A percentile compares a stretch with the other conserved stretches of the same genome.
phyloP scores from a whole-genome alignment of 2,113 vertebrate species.

The Lanius collurio region DNA sequence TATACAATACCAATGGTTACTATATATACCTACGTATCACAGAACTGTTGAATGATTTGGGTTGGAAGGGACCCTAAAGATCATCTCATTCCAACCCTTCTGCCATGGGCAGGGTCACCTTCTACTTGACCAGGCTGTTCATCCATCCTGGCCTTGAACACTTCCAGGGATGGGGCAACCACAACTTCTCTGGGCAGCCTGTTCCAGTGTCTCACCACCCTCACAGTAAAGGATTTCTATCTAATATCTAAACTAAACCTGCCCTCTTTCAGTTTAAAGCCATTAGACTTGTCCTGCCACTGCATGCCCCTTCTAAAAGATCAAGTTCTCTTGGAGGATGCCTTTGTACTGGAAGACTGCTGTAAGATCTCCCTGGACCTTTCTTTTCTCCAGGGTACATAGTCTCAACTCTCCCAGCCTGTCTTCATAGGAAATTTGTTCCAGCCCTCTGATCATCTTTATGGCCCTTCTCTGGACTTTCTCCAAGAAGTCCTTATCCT shows the following conservation, averaged over 20 bases:
- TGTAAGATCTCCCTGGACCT: neutral
- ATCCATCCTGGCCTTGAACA: neutral
- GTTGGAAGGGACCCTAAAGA: neutral
- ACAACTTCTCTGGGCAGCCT: neutral
- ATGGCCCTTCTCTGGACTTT: neutral
- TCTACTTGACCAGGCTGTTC: neutral
- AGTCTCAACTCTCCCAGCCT: neutral
- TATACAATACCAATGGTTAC: neutral
- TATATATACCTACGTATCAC: neutral
- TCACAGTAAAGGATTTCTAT: neutral
- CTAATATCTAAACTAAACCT: neutral
- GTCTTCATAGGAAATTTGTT: neutral
- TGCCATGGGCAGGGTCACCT: neutral
- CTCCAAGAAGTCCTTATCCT: neutral
- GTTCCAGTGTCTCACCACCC: neutral
- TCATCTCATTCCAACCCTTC: neutral
- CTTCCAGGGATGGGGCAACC: neutral
- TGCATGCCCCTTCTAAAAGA: neutral
- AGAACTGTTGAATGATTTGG: neutral
- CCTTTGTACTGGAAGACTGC: neutral
- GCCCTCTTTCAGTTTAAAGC: neutral
- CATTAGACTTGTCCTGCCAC: neutral
- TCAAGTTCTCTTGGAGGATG: neutral
- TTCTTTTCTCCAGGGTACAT: neutral
- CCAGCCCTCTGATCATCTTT: neutral